phyloP scores from a whole-genome alignment of 1,140 invertebrate genomes.

The Hestina assimilis region DNA sequence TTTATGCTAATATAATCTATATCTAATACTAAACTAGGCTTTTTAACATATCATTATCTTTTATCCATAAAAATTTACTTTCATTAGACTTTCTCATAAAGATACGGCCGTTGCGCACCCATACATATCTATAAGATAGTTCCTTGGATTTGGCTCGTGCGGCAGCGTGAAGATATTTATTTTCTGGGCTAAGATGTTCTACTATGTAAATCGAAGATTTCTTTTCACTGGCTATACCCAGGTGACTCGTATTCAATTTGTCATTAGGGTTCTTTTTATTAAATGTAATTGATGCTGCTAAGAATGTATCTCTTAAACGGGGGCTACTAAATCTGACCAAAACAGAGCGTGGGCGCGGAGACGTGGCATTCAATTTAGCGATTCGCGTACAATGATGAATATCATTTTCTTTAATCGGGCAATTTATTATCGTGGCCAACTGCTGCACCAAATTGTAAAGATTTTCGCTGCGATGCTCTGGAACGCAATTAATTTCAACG shows the following conservation, averaged over 20 bases:
- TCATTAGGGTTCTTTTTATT: conserved; percentile 2
- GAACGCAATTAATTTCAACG: conserved; percentile 30
- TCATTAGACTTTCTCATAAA: conserved; percentile 15
- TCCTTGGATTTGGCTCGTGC: conserved; percentile 14
- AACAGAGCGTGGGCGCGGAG: not conserved
- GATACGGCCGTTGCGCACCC: conserved; percentile 20
- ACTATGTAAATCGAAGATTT: conserved; percentile 10
- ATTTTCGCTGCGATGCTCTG: conserved; percentile 29
- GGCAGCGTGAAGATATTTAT: conserved; percentile 18
- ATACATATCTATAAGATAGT: conserved; percentile 17
- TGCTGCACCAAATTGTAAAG: conserved; percentile 15
- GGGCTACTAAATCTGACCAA: conserved; percentile 4
- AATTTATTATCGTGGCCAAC: conserved; percentile 8
- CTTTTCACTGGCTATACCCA: not conserved
- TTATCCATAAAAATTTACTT: conserved; percentile 1
- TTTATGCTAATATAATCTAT: not conserved
- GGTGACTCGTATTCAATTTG: not conserved
- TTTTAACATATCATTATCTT: conserved; percentile 1
- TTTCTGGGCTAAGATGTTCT: conserved; percentile 19
- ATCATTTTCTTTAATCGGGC: conserved; percentile 10
- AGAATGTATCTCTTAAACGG: conserved; percentile 3
- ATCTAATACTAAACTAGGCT: not conserved
- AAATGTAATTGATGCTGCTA: not conserved
- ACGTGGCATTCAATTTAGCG: conserved; percentile 23
- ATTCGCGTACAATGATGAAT: conserved; percentile 20